A percentile compares a stretch with the other conserved stretches of the same genome.
phyloP scores from a whole-genome alignment of 2,888 invertebrate genomes.

The Lamellibrachia satsuma region DNA sequence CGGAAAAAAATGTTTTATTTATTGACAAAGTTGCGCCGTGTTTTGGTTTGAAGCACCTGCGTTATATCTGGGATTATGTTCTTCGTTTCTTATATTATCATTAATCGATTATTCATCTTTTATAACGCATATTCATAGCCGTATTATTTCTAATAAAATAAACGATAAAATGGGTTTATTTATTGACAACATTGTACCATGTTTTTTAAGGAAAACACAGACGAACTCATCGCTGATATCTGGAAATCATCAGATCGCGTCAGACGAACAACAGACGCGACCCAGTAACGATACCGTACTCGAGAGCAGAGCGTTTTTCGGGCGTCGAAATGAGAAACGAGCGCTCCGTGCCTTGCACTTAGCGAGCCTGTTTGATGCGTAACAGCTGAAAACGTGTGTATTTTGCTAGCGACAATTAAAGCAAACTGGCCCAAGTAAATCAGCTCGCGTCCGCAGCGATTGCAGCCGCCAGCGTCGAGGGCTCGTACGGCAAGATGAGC shows the following conservation, averaged over 20 bases:
- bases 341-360: background rate
- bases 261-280: background rate
- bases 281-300: background rate
- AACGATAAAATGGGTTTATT: background rate
- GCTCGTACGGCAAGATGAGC: background rate
- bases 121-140: no score
- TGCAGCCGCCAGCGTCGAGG: background rate
- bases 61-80: no score
- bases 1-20: no score
- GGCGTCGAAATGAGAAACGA: background rate
- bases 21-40: no score
- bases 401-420: conserved; percentile 17
- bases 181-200: background rate
- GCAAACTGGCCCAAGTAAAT: conserved; percentile 17
- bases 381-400: conserved; percentile 17
- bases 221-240: background rate
- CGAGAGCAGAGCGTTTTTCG: background rate
- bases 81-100: no score
- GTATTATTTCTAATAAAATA: no score
- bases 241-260: background rate
- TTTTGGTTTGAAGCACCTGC: no score
- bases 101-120: no score
- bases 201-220: background rate
- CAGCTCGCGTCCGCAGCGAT: background rate
- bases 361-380: background rate